Base-by-base conservation (phyloP, 2,888 invertebrate genomes). In the Diarsia mendica region DNA sequence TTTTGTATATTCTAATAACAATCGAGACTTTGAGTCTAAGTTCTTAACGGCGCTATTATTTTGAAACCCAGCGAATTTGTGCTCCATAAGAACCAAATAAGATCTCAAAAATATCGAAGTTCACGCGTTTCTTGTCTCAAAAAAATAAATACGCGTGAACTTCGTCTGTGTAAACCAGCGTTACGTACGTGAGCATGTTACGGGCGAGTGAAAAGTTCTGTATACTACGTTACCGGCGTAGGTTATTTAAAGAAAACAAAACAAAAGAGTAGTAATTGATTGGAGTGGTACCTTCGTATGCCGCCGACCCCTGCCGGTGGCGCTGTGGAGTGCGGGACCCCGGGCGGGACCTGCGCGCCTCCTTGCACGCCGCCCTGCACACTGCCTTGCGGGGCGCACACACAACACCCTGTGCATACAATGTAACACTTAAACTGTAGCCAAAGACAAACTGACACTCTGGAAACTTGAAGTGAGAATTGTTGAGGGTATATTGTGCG, bases 351-450 rank as follows among this genome's bases (percentile, higher is more conserved):
- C 95, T 93, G 97, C 91, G 93, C 97, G 91, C 95, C 95, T 90
- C 94, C 95, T 89, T 95, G 95, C 91, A 94, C 95, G 91, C 94
- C 95, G 93, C 93, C 96, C 95, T 93, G 96, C 96, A 92, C 97
- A 96, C 93, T 97, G 96, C 97, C 97, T 90, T 97, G 97, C 91
- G 96, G 97, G 92, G 96, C 96, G 93, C 97, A 96, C 91, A 97
- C 97, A 94, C 95, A 95, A 93, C 95, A 96, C 93, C 96, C 96
- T 96, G 94, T 84, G 87, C 84, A 90, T 82, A 89, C 82, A 89
- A 86, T 75, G 55, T 69, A 68, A 86, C 77, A 79, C 77, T 83
- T 87, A 79, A 82, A 85, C 80, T 67, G 63, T 67, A 77, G 71
- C 68, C 72, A 77, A 79, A 75, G 66, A 71, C 71, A 75, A 66